A percentile compares a stretch with the other conserved stretches of the same genome.
Evolutionary conservation across 2,113 vertebrate genomes (phyloP).

Genomic region (Coturnix japonica): DNA sequence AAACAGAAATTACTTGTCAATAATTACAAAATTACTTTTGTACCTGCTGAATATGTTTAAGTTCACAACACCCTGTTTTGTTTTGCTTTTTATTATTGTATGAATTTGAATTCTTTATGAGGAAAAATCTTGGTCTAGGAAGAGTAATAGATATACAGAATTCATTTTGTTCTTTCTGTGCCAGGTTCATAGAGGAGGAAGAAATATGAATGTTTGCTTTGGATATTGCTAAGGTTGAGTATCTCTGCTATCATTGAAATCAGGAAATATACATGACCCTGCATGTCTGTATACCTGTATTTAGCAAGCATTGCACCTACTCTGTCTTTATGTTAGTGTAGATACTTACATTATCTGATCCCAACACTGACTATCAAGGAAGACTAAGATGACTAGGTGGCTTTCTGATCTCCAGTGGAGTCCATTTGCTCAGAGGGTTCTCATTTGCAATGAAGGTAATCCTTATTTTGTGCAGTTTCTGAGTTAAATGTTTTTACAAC

Average conservation of each 20-base stretch:
- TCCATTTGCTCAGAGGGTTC: neutral
- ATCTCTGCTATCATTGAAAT: neutral
- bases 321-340: neutral
- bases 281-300: neutral
- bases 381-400: neutral
- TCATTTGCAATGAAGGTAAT: neutral
- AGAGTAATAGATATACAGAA: neutral
- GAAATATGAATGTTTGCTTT: neutral
- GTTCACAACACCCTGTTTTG: neutral
- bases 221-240: neutral
- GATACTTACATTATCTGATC: neutral
- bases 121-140: neutral
- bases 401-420: neutral
- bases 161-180: neutral
- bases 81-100: too few relatives aligned
- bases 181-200: neutral
- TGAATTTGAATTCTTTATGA: neutral
- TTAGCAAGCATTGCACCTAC: neutral
- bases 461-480: neutral
- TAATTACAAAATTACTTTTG: neutral
- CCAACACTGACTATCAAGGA: neutral
- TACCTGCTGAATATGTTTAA: neutral
- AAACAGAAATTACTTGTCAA: neutral
- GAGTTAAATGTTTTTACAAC: neutral
- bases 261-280: neutral